phyloP scores from a whole-genome alignment of 1,140 invertebrate genomes.

The Bombus superbus region DNA sequence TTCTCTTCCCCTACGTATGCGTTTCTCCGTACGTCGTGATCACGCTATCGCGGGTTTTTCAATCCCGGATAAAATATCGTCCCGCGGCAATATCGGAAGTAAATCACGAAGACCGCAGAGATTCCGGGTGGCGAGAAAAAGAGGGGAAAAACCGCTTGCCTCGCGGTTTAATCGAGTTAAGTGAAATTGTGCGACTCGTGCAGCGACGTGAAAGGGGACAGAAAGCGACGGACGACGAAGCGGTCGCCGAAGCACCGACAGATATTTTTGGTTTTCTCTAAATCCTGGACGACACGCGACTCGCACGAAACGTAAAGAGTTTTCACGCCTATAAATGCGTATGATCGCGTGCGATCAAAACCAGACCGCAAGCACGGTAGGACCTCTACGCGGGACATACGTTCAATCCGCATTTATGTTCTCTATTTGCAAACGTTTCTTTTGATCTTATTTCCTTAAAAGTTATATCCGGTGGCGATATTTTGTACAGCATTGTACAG shows the following conservation, averaged over 20 bases:
- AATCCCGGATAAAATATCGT: conserved; percentile 65
- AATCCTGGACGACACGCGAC: conserved; percentile 1
- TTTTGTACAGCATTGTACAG: too few relatives aligned
- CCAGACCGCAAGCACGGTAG: too few relatives aligned
- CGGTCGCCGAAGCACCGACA: not conserved
- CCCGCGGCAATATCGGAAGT: conserved; percentile 66
- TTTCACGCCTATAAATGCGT: not conserved
- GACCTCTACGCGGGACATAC: too few relatives aligned
- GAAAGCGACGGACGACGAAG: conserved; percentile 18
- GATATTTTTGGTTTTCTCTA: conserved; percentile 1
- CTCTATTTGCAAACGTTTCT: too few relatives aligned
- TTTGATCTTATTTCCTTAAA: too few relatives aligned
- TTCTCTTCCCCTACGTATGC: not conserved
- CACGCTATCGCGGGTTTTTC: conserved; percentile 61
- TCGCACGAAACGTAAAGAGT: conserved; percentile 5
- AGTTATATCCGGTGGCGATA: too few relatives aligned
- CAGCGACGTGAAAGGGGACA: not conserved
- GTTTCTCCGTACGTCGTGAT: conserved; percentile 45
- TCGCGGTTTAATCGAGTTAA: conserved; percentile 70
- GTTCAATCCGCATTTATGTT: too few relatives aligned
- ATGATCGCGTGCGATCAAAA: not conserved
- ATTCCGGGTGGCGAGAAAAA: conserved; percentile 52
- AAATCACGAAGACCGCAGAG: conserved; percentile 65
- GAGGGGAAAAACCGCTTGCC: conserved; percentile 65
- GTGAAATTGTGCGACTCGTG: conserved; percentile 67